Evolutionary conservation across 2,113 vertebrate genomes (phyloP).

Genomic region (Aix galericulata): DNA sequence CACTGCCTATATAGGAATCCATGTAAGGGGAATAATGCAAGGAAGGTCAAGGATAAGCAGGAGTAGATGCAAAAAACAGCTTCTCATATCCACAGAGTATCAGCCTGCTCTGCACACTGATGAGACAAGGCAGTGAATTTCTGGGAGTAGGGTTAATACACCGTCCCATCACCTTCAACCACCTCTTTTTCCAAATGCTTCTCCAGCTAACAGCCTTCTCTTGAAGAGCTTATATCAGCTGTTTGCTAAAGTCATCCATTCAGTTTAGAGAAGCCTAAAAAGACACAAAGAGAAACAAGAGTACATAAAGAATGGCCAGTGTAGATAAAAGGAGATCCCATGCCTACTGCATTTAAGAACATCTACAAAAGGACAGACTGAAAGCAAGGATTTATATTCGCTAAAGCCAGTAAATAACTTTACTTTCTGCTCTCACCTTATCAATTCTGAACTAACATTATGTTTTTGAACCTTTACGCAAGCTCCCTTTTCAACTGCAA

Average conservation of each 20-base stretch:
- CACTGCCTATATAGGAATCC: not conserved
- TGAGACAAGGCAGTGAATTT: not conserved
- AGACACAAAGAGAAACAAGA: not conserved
- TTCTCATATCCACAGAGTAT: not conserved
- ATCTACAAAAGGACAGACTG: not conserved
- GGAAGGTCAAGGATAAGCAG: not conserved
- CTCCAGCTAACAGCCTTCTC: not conserved
- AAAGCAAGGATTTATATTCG: not conserved
- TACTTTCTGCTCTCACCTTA: not conserved
- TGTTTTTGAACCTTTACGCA: not conserved
- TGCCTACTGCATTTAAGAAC: not conserved
- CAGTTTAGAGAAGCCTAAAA: not conserved
- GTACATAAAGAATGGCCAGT: not conserved
- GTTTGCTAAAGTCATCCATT: not conserved
- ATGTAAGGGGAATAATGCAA: accelerated
- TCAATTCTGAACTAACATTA: not conserved
- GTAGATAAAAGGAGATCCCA: not conserved
- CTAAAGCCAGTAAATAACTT: not conserved
- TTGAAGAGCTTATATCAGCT: not conserved
- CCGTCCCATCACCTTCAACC: not conserved
- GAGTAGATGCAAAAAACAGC: not conserved
- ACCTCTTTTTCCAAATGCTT: not conserved
- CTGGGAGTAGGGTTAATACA: not conserved
- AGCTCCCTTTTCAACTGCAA: not conserved
- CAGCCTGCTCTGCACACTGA: not conserved